Base-by-base conservation (phyloP, 2,113 vertebrate genomes). In the Aphyosemion australe region DNA sequence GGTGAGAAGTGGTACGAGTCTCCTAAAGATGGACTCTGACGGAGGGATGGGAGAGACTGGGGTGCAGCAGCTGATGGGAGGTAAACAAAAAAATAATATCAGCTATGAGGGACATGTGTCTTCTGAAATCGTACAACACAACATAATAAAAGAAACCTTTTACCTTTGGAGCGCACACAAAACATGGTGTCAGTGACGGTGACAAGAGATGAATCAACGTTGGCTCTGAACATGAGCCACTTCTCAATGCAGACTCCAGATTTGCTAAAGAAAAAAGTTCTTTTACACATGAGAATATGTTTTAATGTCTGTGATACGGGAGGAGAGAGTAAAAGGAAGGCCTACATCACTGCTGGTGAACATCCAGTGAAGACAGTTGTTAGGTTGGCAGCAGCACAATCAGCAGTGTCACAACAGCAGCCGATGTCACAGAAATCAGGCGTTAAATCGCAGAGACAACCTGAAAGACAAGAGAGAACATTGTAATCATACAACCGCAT, bases 321-420 rank as follows among this genome's bases (percentile, higher is more conserved):
- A 32, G 11, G 0, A 18, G 14, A 20, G 8, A 26, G 4, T 19
- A n/a, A 15, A 10, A 9, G n/a, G 8, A 45, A 34, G 8, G 69
- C 83, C 65, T 79, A 92, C 92, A 77, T 53, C 5, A 49, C 52
- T 77, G 78, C 69, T 37, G 82, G 67, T 21, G 32, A 53, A 66
- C 93, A 93, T 37, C 58, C 74, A 0, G 46, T 84, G 79, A 93
- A 93, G 58, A 92, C 82, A 0, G 84, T 74, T 18, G 76, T 86
- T 58, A 91, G 55, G 65, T 92, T 82, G 1, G 76, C 61, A 13
- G 89, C 12, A 0, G 55, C 79, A n/a, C 93, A 94, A 52, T 93
- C 90, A 7, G 49, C 50, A 2, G 56, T 66, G 72, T 94, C 93
- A 72, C 93, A 94, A 26, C 92, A 93, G 80, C 93, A 94, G 72